A percentile compares a stretch with the other conserved stretches of the same genome.
Conservation (phyloP, 2,797 vertebrate species). For the Limosa lapponica region DNA sequence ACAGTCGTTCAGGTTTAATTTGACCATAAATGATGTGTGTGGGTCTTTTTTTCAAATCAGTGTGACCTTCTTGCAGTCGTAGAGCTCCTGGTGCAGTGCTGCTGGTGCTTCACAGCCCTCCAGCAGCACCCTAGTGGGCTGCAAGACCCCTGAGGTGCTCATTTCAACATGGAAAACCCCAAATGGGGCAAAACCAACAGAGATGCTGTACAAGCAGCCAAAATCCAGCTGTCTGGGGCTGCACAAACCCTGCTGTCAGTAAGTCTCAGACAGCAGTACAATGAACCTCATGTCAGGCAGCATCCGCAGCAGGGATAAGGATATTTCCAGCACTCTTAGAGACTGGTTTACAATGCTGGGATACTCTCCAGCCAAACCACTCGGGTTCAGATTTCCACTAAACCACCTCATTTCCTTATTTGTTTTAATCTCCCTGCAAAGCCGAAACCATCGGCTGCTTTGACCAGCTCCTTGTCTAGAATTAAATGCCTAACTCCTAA, state of each 20-base stretch:
- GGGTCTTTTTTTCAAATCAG: neutral
- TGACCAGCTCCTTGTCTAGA: neutral
- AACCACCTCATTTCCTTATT: conserved; percentile 4
- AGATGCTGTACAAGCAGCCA: neutral
- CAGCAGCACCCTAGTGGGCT: neutral
- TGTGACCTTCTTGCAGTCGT: accelerated
- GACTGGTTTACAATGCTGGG: neutral
- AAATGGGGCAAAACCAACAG: neutral
- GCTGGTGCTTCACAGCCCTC: neutral
- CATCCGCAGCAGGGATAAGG: neutral
- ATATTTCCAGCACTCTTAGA: neutral
- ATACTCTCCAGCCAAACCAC: conserved; percentile 6
- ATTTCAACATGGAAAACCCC: neutral
- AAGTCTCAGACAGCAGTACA: neutral
- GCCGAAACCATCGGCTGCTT: neutral
- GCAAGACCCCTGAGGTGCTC: neutral
- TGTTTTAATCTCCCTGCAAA: neutral
- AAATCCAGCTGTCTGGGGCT: neutral
- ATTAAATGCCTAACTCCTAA: neutral
- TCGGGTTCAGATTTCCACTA: neutral
- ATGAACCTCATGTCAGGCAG: neutral
- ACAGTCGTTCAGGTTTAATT: neutral
- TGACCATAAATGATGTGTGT: neutral
- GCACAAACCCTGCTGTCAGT: neutral
- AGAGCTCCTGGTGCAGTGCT: neutral